Evolutionary conservation across 2,113 vertebrate species (phyloP).

Genomic region (Hippocampus barbouri): DNA sequence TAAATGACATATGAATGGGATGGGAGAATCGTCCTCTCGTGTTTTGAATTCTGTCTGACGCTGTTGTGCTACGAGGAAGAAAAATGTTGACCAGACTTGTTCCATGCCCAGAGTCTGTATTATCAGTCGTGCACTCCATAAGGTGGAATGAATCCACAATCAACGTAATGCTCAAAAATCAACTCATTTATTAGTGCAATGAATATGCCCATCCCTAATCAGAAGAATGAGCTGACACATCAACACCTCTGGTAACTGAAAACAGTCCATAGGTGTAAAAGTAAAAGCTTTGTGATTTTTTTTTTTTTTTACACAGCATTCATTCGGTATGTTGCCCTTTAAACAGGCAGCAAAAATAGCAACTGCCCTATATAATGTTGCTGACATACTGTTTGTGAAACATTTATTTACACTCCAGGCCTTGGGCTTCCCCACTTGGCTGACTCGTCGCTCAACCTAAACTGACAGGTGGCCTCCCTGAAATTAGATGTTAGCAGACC

Average conservation of each 20-base stretch:
- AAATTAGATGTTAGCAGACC: constrained; percentile 50
- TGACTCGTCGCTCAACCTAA: constrained; percentile 41
- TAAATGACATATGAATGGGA: not conserved
- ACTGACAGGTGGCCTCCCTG: constrained; percentile 62
- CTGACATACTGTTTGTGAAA: constrained; percentile 6
- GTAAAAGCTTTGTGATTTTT: not conserved
- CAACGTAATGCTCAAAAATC: not conserved
- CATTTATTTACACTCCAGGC: constrained; percentile 55
- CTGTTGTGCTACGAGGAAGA: not conserved
- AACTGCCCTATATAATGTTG: not conserved
- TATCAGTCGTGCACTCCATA: not conserved
- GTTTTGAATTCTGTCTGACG: not conserved
- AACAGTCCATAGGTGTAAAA: not conserved
- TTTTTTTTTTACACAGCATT: not conserved
- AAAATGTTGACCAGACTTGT: not conserved
- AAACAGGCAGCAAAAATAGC: not conserved
- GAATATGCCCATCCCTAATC: constrained; percentile 1
- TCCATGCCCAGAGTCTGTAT: not conserved
- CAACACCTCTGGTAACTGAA: not conserved
- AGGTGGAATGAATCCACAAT: not conserved
- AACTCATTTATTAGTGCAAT: not conserved
- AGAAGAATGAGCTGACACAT: not conserved
- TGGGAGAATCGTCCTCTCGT: not conserved
- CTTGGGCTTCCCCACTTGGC: constrained; percentile 26
- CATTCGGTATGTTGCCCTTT: not conserved